Evolutionary conservation across 2,113 vertebrate genomes (phyloP).

Genomic region (Meriones unguiculatus): DNA sequence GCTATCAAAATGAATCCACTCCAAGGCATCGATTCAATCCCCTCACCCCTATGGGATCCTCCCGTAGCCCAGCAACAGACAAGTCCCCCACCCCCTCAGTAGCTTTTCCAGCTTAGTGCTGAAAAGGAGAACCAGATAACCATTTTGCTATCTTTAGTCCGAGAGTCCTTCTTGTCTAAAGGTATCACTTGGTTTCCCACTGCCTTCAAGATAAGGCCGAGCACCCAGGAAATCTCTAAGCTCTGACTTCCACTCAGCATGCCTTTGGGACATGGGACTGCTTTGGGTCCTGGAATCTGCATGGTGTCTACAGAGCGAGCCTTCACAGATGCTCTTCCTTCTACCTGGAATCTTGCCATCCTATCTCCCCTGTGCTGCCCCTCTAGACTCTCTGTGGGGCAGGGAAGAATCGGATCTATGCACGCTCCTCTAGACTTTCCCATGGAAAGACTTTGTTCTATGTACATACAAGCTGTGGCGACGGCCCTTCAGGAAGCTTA

Average conservation of each 20-base stretch:
- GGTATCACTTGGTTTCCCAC: neutral
- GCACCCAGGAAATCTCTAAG: neutral
- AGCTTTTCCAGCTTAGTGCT: neutral
- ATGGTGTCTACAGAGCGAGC: too few relatives aligned
- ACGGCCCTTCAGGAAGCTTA: neutral
- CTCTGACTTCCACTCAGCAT: neutral
- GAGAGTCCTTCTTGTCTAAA: neutral
- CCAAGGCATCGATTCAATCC: neutral
- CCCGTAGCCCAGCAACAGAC: neutral
- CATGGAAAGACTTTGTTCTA: neutral
- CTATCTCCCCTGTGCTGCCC: neutral
- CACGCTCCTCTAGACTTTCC: neutral
- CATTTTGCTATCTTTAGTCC: slow-evolving; percentile 31
- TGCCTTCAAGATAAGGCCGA: neutral
- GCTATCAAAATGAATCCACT: neutral
- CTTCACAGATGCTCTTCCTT: neutral
- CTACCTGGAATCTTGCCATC: neutral
- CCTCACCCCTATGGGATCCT: neutral
- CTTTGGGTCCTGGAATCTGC: neutral
- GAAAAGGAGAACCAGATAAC: neutral
- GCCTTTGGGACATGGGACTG: neutral
- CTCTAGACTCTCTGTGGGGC: neutral
- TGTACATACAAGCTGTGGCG: neutral
- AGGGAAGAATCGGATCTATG: neutral
- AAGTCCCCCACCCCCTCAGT: neutral